Base-by-base conservation (phyloP, 2,888 invertebrate genomes). In the Leptinotarsa peninsularis region DNA sequence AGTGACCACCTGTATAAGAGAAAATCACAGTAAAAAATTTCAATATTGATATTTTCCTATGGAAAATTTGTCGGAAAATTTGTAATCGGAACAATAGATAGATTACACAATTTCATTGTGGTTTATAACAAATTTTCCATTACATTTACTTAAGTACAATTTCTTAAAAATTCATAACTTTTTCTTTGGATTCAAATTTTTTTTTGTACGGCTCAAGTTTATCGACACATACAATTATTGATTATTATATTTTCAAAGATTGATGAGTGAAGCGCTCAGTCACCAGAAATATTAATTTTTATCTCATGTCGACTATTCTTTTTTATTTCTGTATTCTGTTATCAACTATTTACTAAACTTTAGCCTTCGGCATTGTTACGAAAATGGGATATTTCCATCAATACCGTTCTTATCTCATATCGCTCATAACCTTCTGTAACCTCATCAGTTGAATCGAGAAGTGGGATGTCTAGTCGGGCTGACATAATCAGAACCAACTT, bases 331-430 rank as follows among this genome's bases (percentile, higher is more conserved):
- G 33, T 63, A 43, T 43, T 43, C n/a, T 58, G 58, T 33, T 63
- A 63, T 63, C 63, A 63, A 63, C 27, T 63, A 63, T 63, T 63
- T 27, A 63, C 63, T 63, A 63, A 63, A 63, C 63, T 63, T 63
- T 63, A 63, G 63, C 63, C 63, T 63, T 63, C 63, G 27, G 43
- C 43, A 63, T 63, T 63, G 56, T 69, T 69, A 69, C 49, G 56
- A 56, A 70, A 58, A 58, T 58, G 54, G 50, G 43, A 54, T 68
- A 52, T 68, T 68, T 68, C 68, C 68, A 68, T 68, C 54, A 70
- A 60, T 58, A 49, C 58, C 17, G 23, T 49, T 58, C 58, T 70
- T 70, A 70, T 70, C 70, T 58, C 21, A 17, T 23, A 56, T 69
- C 56, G 56, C 21, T 49, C 21, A 7, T 70, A 49, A 70, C 70